phyloP scores from a whole-genome alignment of 2,888 invertebrate genomes.

The Stenotaenia linearis region DNA sequence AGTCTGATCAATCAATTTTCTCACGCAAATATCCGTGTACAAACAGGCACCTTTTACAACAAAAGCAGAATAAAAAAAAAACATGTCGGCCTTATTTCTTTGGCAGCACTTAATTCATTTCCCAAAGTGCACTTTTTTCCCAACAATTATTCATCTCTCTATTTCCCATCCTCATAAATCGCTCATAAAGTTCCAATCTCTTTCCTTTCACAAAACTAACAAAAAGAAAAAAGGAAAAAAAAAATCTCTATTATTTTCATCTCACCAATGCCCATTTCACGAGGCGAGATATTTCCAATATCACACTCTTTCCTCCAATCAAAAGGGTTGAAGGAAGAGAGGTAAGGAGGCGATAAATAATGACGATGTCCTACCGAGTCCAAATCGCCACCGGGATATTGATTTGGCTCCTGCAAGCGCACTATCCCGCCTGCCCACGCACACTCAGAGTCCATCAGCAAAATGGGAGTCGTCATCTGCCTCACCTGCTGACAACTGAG shows the following conservation, averaged over 20 bases:
- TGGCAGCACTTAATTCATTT: not conserved
- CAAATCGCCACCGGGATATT: conserved; percentile 7
- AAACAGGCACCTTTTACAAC: not conserved
- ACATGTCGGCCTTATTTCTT: not conserved
- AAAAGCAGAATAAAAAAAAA: not conserved
- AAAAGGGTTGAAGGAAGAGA: conserved; percentile 11
- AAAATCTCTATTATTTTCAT: conserved; percentile 2
- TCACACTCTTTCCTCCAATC: conserved; percentile 15
- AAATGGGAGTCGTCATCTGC: conserved; percentile 10
- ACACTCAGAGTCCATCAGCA: conserved; percentile 11
- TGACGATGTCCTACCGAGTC: not conserved
- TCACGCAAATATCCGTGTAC: not conserved
- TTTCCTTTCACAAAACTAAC: not conserved
- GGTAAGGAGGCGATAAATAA: not conserved
- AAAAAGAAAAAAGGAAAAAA: not conserved
- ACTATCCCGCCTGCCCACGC: not conserved
- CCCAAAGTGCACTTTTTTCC: not conserved
- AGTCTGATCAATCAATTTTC: conserved; percentile 9
- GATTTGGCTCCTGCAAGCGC: conserved; percentile 6
- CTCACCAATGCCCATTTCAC: not conserved
- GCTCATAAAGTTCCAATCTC: not conserved
- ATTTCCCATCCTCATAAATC: conserved; percentile 10
- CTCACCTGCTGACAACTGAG: conserved; percentile 4
- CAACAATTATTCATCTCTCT: not conserved
- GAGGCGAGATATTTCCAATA: conserved; percentile 10